phyloP scores from a whole-genome alignment of 2,113 vertebrate genomes.

The Ammodytes marinus region DNA sequence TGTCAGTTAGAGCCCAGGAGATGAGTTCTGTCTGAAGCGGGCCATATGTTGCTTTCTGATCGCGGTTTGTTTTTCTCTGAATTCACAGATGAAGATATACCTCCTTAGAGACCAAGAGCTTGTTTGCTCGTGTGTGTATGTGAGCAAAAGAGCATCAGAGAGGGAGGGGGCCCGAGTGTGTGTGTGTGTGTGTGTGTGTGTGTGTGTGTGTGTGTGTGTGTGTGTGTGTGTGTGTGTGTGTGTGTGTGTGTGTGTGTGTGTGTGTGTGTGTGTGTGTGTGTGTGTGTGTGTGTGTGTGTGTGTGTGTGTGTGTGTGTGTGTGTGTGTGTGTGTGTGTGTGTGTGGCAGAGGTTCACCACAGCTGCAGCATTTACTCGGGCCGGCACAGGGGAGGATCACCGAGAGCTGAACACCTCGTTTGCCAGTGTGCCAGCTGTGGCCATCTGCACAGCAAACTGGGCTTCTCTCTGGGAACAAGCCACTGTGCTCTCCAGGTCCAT shows the following conservation, averaged over 20 bases:
- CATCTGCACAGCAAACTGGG: constrained; percentile 51
- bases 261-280: constrained; percentile 18
- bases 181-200: constrained; percentile 11
- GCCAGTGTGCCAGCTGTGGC: constrained; percentile 69
- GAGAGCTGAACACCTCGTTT: constrained; percentile 51
- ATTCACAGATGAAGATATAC: constrained; percentile 60
- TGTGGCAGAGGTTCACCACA: constrained; percentile 66
- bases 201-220: constrained; percentile 19
- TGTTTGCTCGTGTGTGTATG: constrained; percentile 28
- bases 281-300: constrained; percentile 14
- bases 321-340: constrained; percentile 27
- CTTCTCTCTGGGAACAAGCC: constrained; percentile 33
- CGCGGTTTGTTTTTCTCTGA: constrained; percentile 64
- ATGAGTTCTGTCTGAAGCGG: constrained; percentile 48
- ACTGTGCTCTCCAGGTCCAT: constrained; percentile 18
- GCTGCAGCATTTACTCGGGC: constrained; percentile 57
- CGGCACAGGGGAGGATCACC: constrained; percentile 66
- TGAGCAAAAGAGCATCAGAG: not conserved
- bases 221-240: not conserved
- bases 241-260: constrained; percentile 29
- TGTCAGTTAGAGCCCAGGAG: constrained; percentile 55
- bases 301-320: constrained; percentile 13
- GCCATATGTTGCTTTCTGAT: constrained; percentile 72
- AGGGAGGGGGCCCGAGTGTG: not conserved
- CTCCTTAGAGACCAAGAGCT: constrained; percentile 46